Conservation (phyloP, 2,113 vertebrate genomes). For the Zeus faber region DNA sequence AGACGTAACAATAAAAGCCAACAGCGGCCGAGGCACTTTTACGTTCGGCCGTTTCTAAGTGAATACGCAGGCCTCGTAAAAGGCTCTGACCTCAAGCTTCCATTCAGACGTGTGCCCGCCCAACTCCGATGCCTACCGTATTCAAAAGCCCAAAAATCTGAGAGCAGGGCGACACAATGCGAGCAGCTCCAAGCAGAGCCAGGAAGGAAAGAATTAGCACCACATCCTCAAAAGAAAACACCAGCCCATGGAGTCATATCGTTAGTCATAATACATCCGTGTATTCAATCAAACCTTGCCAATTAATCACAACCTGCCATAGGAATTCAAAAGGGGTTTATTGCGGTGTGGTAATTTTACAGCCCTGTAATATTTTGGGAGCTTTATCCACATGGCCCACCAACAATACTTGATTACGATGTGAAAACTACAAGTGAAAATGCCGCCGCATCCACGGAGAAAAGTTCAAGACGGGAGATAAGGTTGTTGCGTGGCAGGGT, state of each 20-base stretch:
- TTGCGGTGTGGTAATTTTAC: no score
- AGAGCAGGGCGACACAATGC: conserved; percentile 56
- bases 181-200: conserved; percentile 15
- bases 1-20: conserved; percentile 1
- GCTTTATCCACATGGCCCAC: conserved; percentile 21
- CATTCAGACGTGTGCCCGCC: conserved; percentile 11
- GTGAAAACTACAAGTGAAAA: conserved; percentile 3
- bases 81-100: conserved; percentile 25
- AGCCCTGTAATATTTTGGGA: no score
- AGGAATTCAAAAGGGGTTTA: no score
- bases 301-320: conserved; percentile 31
- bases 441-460: neutral
- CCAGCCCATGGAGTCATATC: conserved; percentile 19
- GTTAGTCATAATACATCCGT: conserved; percentile 61
- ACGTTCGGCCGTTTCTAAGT: neutral
- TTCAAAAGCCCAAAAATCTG: conserved; percentile 30
- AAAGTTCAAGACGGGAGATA: conserved; percentile 11
- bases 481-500: neutral
- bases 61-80: conserved; percentile 1
- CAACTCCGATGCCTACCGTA: conserved; percentile 20
- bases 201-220: conserved; percentile 71
- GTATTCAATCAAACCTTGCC: conserved; percentile 49
- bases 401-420: conserved; percentile 1
- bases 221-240: conserved; percentile 45
- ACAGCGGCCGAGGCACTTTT: no score